Percentiles rank a stretch among this genome's conserved stretches.
Evolutionary conservation across 2,888 invertebrate genomes (phyloP).

Genomic region (Baccha elongata): DNA sequence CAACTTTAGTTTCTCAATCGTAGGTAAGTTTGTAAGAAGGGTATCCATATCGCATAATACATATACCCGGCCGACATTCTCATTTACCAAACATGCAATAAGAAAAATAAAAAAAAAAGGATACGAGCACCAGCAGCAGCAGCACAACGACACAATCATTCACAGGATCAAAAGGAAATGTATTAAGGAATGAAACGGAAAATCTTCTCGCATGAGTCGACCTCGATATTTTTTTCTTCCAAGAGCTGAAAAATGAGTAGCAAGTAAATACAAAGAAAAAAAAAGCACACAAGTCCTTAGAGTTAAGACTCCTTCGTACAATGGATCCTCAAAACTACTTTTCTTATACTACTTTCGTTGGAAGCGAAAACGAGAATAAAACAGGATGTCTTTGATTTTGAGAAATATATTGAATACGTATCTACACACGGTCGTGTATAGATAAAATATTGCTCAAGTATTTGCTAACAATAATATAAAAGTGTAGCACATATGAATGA

Average conservation of each 20-base stretch:
- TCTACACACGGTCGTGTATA: not conserved
- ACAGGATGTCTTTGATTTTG: constrained; percentile 61
- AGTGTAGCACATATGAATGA: constrained; percentile 24
- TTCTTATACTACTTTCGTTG: constrained; percentile 2
- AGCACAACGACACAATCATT: constrained; percentile 64
- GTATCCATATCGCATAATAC: constrained; percentile 37
- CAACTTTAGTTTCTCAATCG: constrained; percentile 67
- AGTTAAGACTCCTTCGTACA: constrained; percentile 56
- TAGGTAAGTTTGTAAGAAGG: constrained; percentile 59
- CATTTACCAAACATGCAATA: constrained; percentile 41
- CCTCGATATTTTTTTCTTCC: constrained; percentile 62
- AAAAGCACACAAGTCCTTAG: constrained; percentile 59
- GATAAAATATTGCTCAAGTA: constrained; percentile 39
- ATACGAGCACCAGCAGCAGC: constrained; percentile 27
- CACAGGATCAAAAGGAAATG: constrained; percentile 69
- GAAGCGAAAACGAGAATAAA: constrained; percentile 13
- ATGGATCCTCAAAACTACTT: constrained; percentile 45
- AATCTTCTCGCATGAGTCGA: constrained; percentile 70
- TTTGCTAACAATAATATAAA: constrained; percentile 19
- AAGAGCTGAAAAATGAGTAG: constrained; percentile 64
- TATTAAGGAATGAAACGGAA: constrained; percentile 70
- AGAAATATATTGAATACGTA: constrained; percentile 49
- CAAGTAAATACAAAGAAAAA: constrained; percentile 36
- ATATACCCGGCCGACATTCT: constrained; percentile 26
- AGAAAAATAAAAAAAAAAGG: constrained; percentile 15